Evolutionary conservation across 2,113 vertebrate species (phyloP).

Genomic region (Pseudopodoces humilis): DNA sequence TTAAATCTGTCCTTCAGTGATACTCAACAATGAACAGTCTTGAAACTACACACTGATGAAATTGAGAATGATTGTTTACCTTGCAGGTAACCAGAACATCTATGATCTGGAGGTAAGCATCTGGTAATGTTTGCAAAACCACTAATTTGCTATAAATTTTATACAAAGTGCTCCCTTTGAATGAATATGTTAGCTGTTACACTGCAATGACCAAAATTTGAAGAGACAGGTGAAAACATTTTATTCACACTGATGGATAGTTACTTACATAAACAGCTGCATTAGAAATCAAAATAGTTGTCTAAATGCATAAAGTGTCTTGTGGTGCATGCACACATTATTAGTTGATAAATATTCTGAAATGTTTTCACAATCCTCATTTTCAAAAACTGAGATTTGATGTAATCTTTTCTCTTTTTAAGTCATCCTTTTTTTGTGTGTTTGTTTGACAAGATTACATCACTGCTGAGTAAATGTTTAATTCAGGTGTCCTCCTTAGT

Average conservation of each 20-base stretch:
- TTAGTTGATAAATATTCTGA: not conserved
- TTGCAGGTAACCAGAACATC: not conserved
- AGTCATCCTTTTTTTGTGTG: not conserved
- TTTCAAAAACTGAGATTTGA: not conserved
- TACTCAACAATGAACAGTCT: not conserved
- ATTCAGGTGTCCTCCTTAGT: conserved; percentile 58
- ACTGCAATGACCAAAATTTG: not conserved
- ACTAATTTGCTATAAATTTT: conserved; percentile 14
- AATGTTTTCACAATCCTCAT: not conserved
- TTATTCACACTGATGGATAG: not conserved
- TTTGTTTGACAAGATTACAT: conserved; percentile 54
- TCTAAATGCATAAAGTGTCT: conserved; percentile 1
- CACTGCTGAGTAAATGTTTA: conserved; percentile 65
- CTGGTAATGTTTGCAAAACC: not conserved
- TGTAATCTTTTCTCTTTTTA: conserved; percentile 22
- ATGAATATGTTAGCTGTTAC: not conserved
- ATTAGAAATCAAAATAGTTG: conserved; percentile 12
- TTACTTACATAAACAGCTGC: not conserved
- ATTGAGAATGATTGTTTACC: not conserved
- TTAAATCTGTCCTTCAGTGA: not conserved
- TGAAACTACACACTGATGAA: not conserved
- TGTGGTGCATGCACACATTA: not conserved
- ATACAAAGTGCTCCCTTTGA: not conserved
- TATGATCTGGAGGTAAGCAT: not conserved
- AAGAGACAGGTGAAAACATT: not conserved